Evolutionary conservation across 23 tunicate species (phyloP).

Genomic region (Styela plicata): DNA sequence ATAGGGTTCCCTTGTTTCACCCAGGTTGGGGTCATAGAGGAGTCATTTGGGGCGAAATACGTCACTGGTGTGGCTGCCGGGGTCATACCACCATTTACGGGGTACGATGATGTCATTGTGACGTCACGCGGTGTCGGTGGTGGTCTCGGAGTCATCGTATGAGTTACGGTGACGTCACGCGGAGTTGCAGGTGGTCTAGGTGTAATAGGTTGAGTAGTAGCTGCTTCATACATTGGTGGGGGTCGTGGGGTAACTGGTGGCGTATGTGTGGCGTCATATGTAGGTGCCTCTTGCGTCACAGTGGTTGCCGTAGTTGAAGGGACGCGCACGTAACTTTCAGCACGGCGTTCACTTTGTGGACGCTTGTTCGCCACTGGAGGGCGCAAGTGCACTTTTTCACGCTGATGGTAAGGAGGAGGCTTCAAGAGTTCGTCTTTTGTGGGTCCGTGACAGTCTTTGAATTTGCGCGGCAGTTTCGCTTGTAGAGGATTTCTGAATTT

Average conservation of each 20-base stretch:
- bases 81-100: conserved; percentile 39
- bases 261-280: background rate
- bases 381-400: conserved; percentile 23
- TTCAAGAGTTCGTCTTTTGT: conserved; percentile 19
- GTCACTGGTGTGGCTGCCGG: conserved; percentile 79
- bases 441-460: conserved; percentile 16
- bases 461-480: conserved; percentile 32
- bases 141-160: background rate
- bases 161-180: background rate
- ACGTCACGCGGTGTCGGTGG: background rate
- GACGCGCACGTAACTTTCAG: background rate
- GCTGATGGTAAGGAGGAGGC: conserved; percentile 9
- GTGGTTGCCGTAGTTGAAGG: background rate
- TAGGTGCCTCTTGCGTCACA: background rate
- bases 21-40: background rate
- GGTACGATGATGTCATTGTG: background rate
- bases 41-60: conserved; percentile 32
- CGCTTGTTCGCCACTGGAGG: conserved; percentile 17
- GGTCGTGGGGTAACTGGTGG: background rate
- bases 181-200: background rate
- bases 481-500: conserved; percentile 22
- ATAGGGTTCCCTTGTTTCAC: conserved; percentile 1
- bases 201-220: background rate
- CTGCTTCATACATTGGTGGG: background rate
- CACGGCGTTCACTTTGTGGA: background rate